These are phyloP conservation scores for Cremastinae sp. DNA, from an alignment of 2,888 invertebrate genomes.

Conservation along the genomic window DNA sequence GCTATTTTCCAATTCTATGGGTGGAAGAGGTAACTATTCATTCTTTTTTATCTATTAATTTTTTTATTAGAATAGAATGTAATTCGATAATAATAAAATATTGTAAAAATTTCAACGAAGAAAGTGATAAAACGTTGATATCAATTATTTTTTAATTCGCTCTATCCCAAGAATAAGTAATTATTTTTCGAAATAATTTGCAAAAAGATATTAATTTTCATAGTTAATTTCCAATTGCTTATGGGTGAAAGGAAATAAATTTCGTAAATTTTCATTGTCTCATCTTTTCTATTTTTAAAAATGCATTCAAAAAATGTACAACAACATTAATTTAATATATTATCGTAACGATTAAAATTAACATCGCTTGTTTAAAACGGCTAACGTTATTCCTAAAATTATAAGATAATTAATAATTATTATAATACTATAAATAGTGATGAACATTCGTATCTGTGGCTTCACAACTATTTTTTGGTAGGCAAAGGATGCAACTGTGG, in stretches of 20 bases:
- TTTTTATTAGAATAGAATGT: too few relatives aligned
- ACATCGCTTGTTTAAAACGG: not conserved
- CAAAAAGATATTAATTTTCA: too few relatives aligned
- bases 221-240: too few relatives aligned
- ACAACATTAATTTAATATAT: not conserved
- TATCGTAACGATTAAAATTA: not conserved
- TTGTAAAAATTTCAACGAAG: too few relatives aligned
- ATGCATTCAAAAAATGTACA: not conserved
- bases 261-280: too few relatives aligned
- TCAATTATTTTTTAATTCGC: too few relatives aligned
- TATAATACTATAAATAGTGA: not conserved
- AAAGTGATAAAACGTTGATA: too few relatives aligned
- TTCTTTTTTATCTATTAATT: not conserved
- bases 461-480: slow-evolving; percentile 16
- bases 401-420: not conserved
- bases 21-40: slow-evolving; percentile 80
- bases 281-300: not conserved
- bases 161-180: too few relatives aligned
- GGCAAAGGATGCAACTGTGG: slow-evolving; percentile 42
- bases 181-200: too few relatives aligned
- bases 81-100: too few relatives aligned
- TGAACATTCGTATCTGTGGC: not conserved
- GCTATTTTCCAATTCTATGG: slow-evolving; percentile 84
- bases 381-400: not conserved
- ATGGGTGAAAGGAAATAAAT: too few relatives aligned